These are phyloP conservation scores for Notamacropus eugenii DNA, from an alignment of 2,797 vertebrate genomes.

Conservation along the genomic window DNA sequence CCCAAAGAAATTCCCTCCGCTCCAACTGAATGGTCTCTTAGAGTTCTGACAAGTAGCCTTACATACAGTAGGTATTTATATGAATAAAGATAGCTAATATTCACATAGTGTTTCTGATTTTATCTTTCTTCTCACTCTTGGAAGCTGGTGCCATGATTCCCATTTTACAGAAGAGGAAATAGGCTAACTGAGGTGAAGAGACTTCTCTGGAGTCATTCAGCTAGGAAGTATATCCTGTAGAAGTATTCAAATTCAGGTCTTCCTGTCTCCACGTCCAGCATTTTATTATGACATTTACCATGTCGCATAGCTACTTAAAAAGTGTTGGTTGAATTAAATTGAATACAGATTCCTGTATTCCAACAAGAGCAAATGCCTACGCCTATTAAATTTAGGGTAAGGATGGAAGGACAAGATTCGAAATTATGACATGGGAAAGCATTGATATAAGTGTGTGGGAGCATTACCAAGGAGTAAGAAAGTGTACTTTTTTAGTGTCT, in stretches of 20 bases:
- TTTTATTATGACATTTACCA: neutral
- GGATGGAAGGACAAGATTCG: neutral
- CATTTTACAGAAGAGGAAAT: neutral
- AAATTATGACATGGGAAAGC: neutral
- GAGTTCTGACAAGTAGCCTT: neutral
- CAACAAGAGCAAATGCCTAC: neutral
- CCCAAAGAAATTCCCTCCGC: neutral
- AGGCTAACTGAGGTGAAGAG: neutral
- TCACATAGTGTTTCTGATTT: neutral
- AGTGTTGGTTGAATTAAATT: neutral
- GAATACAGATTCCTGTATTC: neutral
- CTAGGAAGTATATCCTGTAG: neutral
- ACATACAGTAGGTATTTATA: neutral
- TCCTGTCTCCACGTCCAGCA: neutral
- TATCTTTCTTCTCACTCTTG: neutral
- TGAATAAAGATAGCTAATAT: neutral
- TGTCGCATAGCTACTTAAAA: neutral
- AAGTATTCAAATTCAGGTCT: neutral
- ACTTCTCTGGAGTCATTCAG: neutral
- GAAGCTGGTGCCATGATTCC: neutral
- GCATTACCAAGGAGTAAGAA: neutral
- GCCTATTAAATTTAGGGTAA: neutral
- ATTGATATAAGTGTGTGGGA: neutral
- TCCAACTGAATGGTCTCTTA: neutral
- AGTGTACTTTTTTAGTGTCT: neutral